Conservation (phyloP, 1,140 invertebrate species). For the Monochamus saltuarius region DNA sequence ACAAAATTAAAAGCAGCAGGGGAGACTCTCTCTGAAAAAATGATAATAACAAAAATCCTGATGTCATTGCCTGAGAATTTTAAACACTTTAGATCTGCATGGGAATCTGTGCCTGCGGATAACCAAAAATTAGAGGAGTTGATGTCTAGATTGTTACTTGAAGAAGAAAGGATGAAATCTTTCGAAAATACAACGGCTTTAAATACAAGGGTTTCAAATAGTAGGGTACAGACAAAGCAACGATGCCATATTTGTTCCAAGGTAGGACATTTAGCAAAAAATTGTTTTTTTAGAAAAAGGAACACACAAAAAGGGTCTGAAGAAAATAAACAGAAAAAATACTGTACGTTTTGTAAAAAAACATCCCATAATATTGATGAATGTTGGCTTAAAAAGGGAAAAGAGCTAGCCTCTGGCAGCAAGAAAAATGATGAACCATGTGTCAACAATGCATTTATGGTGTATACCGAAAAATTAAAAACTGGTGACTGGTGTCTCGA, state of each 20-base stretch:
- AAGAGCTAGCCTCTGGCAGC: too few species aligned
- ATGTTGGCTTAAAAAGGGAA: too few species aligned
- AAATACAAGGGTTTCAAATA: neutral
- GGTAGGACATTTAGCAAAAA: constrained; percentile 5
- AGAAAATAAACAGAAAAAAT: too few species aligned
- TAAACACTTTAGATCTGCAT: constrained; percentile 47
- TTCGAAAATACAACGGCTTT: neutral
- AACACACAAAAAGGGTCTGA: too few species aligned
- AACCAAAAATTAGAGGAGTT: constrained; percentile 42
- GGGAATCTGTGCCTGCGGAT: constrained; percentile 39
- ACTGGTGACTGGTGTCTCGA: constrained; percentile 1
- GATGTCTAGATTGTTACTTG: constrained; percentile 35
- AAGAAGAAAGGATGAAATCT: constrained; percentile 30
- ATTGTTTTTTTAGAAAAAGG: constrained; percentile 4
- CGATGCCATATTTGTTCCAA: constrained; percentile 6
- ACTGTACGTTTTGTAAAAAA: too few species aligned
- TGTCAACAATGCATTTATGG: too few species aligned
- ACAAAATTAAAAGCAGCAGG: constrained; percentile 33
- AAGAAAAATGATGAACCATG: too few species aligned
- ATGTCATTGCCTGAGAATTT: constrained; percentile 38
- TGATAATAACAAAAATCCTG: constrained; percentile 46
- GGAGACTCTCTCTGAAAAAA: constrained; percentile 37
- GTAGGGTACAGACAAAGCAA: neutral
- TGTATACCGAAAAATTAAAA: too few species aligned
- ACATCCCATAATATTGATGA: too few species aligned